Evolutionary conservation across 1,140 invertebrate species (phyloP), one percentile per base, ranked within the genome.

Genomic region (Tetramorium parvispinum): DNA sequence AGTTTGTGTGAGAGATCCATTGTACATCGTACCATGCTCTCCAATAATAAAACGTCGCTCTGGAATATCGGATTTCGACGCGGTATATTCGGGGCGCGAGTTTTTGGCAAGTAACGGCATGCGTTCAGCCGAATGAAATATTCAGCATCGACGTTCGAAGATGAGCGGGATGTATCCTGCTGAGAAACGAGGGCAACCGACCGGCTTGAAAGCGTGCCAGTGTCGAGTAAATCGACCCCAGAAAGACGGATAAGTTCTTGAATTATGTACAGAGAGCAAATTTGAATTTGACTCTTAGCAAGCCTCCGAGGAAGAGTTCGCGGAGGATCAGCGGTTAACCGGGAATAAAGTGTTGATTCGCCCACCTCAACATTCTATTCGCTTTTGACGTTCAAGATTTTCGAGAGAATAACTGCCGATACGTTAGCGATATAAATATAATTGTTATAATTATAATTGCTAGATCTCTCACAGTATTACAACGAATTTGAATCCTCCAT

Each of bases 231-330:
- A 85, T 55, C 82, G 73, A 78, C 21, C 73, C n/a, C n/a, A 24
- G 59, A 65, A 78, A 51, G 59, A 76, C 46, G 82, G 46, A 63
- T 65, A 85, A 85, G 82, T 85, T 85, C 57, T 21, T 85, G 59
- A 85, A 85, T 85, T 85, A 85, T 85, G 73, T 77, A 85, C 73
- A 77, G 32, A 40, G 73, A 40, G 21, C 57, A 77, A 85, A 77
- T 78, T 85, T 77, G 53, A 85, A 85, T 85, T 65, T 53, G 46
- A 53, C 46, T 59, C 51, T 73, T 16, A 57, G 65, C 78, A 46
- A 81, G 16, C 16, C 49, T 27, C 8, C 21, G 78, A 46, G 51
- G 3, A 57, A 24, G 40, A 68, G n/a, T 40, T 43, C n/a, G 32
- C 77, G 27, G 7, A 53, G 27, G 16, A 68, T 79, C n/a, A 68